A percentile compares a stretch with the other conserved stretches of the same genome.
These are phyloP conservation scores for Lasioglossum pauxillum DNA, from an alignment of 2,888 invertebrate species.

Conservation along the genomic window DNA sequence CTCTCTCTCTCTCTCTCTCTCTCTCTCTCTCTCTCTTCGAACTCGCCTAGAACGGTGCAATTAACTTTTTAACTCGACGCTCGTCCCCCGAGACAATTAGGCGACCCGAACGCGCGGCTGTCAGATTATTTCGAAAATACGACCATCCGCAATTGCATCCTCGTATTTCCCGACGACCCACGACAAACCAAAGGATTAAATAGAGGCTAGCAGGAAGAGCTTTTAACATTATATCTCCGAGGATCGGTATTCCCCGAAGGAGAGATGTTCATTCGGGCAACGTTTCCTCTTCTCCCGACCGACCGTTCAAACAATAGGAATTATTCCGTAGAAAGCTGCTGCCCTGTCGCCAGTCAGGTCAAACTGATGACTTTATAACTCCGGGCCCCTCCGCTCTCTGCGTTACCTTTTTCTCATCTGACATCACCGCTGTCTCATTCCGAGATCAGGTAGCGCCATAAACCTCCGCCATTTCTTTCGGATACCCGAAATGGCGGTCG, in stretches of 20 bases:
- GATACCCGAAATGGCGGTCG: not conserved
- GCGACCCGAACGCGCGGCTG: not conserved
- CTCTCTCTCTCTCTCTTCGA: not conserved
- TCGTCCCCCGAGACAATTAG: not conserved
- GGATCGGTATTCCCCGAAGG: constrained; percentile 49
- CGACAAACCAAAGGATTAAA: constrained; percentile 31
- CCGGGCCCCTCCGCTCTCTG: constrained; percentile 13
- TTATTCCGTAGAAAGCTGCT: constrained; percentile 61
- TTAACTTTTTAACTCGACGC: not conserved
- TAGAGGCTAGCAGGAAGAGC: not conserved
- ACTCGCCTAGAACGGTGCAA: not conserved
- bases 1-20: not conserved
- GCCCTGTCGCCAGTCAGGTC: constrained; percentile 36
- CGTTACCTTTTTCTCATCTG: constrained; percentile 33
- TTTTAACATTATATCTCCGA: constrained; percentile 49
- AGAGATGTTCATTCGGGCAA: constrained; percentile 2
- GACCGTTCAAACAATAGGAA: constrained; percentile 53
- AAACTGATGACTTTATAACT: constrained; percentile 74
- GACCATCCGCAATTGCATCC: not conserved
- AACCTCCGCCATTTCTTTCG: constrained; percentile 33
- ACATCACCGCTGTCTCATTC: constrained; percentile 41
- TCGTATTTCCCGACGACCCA: not conserved
- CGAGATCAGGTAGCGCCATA: not conserved
- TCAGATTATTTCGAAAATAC: not conserved
- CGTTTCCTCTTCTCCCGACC: constrained; percentile 4